Percentiles rank a stretch among this genome's conserved stretches.
Conservation (phyloP, 2,888 invertebrate genomes). For the Eristalinus sepulchralis region DNA sequence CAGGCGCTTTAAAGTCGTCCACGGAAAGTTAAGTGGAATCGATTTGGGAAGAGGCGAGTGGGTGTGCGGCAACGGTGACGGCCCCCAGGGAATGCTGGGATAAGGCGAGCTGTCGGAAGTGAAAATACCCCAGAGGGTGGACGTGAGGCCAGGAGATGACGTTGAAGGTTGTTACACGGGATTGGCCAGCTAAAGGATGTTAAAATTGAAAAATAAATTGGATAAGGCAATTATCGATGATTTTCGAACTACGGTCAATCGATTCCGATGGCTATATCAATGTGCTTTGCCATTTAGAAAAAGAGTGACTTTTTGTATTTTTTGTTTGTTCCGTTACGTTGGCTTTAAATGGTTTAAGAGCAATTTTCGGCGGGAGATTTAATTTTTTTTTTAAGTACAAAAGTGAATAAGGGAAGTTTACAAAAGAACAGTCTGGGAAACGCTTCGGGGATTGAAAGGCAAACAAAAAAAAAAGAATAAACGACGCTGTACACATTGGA, state of each 20-base stretch:
- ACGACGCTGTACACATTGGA: too few relatives aligned
- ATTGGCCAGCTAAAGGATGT: not conserved
- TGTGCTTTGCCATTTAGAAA: not conserved
- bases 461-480: too few relatives aligned
- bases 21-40: not conserved
- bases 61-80: too few relatives aligned
- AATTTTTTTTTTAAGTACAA: too few relatives aligned
- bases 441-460: too few relatives aligned
- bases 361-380: too few relatives aligned
- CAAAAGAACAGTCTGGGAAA: too few relatives aligned
- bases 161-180: not conserved
- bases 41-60: not conserved
- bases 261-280: not conserved
- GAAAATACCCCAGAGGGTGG: not conserved
- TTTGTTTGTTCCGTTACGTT: not conserved
- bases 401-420: not conserved
- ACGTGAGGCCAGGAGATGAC: not conserved
- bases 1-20: not conserved
- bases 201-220: not conserved
- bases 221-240: not conserved
- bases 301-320: too few relatives aligned
- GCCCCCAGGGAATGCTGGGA: not conserved
- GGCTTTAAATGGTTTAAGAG: not conserved
- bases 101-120: not conserved
- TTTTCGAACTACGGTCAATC: not conserved